phyloP scores from a whole-genome alignment of 2,888 invertebrate genomes.

The Brachyopa scutellaris region DNA sequence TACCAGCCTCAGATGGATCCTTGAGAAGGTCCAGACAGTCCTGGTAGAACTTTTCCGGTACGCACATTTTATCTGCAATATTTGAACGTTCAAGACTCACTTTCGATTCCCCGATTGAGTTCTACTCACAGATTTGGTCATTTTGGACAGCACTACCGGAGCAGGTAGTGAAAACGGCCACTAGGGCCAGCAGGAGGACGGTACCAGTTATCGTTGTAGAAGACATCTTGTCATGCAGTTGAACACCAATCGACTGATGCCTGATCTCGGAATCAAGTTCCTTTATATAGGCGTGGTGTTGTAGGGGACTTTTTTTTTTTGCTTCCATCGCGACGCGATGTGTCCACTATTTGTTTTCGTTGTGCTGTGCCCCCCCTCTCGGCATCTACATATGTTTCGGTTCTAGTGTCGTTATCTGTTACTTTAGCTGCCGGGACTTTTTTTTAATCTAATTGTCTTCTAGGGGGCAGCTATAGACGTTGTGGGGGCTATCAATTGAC shows the following conservation, averaged over 20 bases:
- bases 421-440: slow-evolving; percentile 39
- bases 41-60: slow-evolving; percentile 85
- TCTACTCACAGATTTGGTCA: slow-evolving; percentile 62
- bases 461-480: slow-evolving; percentile 23
- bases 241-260: slow-evolving; percentile 69
- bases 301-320: slow-evolving; percentile 48
- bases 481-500: slow-evolving; percentile 48
- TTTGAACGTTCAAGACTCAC: slow-evolving; percentile 7
- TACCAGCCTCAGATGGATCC: slow-evolving; percentile 81
- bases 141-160: slow-evolving; percentile 47
- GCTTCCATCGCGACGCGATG: slow-evolving; percentile 28
- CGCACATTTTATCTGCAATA: slow-evolving; percentile 88
- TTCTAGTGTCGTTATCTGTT: slow-evolving; percentile 57
- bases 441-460: slow-evolving; percentile 18
- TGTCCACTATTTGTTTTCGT: slow-evolving; percentile 17
- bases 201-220: slow-evolving; percentile 44
- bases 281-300: slow-evolving; percentile 59
- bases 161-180: slow-evolving; percentile 30
- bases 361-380: background rate
- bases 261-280: slow-evolving; percentile 56
- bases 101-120: no score
- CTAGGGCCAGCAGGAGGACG: slow-evolving; percentile 45
- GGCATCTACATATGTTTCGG: slow-evolving; percentile 13
- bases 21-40: slow-evolving; percentile 84
- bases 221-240: slow-evolving; percentile 63